These are phyloP conservation scores for Phyllostomus discolor DNA, from an alignment of 2,113 vertebrate genomes.

Conservation along the genomic window DNA sequence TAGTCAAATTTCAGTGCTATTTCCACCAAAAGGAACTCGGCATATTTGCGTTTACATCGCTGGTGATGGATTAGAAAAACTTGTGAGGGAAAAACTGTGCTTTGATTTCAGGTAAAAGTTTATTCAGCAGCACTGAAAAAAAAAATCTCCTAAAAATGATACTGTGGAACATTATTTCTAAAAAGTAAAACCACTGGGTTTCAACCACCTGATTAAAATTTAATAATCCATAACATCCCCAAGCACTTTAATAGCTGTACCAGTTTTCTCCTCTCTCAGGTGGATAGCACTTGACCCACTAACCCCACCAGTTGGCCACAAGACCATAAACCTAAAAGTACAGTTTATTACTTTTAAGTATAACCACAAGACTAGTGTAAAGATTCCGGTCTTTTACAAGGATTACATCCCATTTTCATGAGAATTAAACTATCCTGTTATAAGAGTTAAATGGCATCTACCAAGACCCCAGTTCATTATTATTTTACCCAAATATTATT, in stretches of 20 bases:
- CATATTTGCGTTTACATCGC: not conserved
- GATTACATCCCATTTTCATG: not conserved
- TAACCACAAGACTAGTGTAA: not conserved
- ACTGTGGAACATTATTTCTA: not conserved
- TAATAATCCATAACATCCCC: not conserved
- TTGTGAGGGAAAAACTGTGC: not conserved
- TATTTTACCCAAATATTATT: not conserved
- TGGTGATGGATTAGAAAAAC: not conserved
- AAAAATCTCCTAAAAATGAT: not conserved
- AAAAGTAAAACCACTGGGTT: slow-evolving; percentile 1
- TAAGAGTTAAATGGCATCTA: not conserved
- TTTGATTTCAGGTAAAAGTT: not conserved
- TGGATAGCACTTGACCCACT: not conserved
- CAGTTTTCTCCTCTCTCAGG: not conserved
- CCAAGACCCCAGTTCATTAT: not conserved
- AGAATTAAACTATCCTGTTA: not conserved
- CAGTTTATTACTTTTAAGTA: not conserved
- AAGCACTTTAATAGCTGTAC: not conserved
- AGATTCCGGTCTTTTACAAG: not conserved
- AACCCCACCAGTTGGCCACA: not conserved
- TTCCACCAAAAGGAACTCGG: not conserved
- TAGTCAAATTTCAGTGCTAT: not conserved
- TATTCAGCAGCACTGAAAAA: not conserved
- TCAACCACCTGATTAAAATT: not conserved
- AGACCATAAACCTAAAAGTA: not conserved